Evolutionary conservation across 92 coral and sea anemone species (phyloP), one percentile per base, ranked within the genome.

Genomic region (Ricordea florida): DNA sequence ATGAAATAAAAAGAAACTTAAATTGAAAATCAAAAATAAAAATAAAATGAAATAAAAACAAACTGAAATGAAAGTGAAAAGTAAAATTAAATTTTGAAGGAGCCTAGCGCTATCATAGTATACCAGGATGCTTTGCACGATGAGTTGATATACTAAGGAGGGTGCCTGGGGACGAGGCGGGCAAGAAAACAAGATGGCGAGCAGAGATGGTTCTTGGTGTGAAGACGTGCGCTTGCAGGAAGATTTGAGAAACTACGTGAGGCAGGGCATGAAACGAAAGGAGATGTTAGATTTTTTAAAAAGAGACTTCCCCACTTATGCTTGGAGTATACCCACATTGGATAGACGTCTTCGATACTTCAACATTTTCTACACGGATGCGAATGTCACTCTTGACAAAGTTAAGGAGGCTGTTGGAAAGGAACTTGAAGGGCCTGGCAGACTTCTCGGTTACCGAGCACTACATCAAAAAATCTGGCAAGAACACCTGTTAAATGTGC

Each of bases 341-440:
- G 61, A 57, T 22, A 28, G 63, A 34, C 42, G 85, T 2, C 45
- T 69, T 13, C 49, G 32, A 14, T 14, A 68, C 46, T 79, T 68
- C 55, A 26, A 79, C 21, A 59, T 69, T 14, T 31, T 35, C 1
- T 69, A 33, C 55, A 31, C 30, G 14, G 69, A 67, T 32, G 10
- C 8, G 4, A 44, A 57, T 49, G 32, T 79, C 23, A 52, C 55
- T 24, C 0, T 55, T 5, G 44, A 41, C 2, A 70, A 57, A 34
- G 74, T 81, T 29, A 59, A 53, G 25, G 41, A 11, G 22, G 79
- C 74, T 17, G 72, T 80, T n/a, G 25, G 38, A 11, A 60, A 59
- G 21, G 86, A 80, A 37, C 20, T 80, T 34, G 59, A 69, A 14
- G 86, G 79, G 7, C 86, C 86, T 13, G 72, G 86, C 25, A n/a